These are phyloP conservation scores for Mustela lutreola DNA, from an alignment of 2,113 vertebrate genomes.

Conservation along the genomic window DNA sequence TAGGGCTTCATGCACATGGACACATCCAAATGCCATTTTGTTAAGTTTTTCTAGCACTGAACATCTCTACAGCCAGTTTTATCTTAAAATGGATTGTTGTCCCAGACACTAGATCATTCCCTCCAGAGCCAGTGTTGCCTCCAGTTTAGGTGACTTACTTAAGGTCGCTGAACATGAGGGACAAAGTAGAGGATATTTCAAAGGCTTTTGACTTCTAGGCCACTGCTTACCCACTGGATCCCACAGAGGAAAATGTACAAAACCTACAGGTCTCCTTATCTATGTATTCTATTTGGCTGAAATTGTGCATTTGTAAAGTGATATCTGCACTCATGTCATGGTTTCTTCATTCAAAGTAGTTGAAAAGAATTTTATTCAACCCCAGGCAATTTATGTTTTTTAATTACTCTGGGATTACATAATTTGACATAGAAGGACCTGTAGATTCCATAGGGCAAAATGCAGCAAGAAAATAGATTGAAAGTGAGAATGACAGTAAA, in stretches of 20 bases:
- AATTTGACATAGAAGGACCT: background rate
- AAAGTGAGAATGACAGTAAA: background rate
- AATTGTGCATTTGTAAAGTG: constrained; percentile 49
- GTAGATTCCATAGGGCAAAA: background rate
- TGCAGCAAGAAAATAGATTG: background rate
- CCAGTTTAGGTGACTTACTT: constrained; percentile 28
- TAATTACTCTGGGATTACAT: background rate
- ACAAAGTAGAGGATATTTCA: constrained; percentile 39
- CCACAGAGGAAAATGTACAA: constrained; percentile 29
- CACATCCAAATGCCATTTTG: constrained; percentile 37
- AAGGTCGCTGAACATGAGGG: constrained; percentile 61
- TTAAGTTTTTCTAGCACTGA: constrained; percentile 26
- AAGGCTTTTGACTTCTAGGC: constrained; percentile 59
- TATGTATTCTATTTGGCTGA: constrained; percentile 39
- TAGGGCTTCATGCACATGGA: background rate
- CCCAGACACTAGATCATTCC: constrained; percentile 17
- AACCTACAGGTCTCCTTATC: constrained; percentile 62
- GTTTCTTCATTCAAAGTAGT: constrained; percentile 21
- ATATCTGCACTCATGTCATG: background rate
- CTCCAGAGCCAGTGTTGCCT: constrained; percentile 29
- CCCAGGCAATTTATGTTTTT: constrained; percentile 36
- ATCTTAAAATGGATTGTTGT: background rate
- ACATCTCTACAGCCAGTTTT: background rate
- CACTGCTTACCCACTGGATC: constrained; percentile 54
- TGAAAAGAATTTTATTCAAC: constrained; percentile 44